Conservation (phyloP, 2,113 vertebrate species). For the Calyptomena viridis region DNA sequence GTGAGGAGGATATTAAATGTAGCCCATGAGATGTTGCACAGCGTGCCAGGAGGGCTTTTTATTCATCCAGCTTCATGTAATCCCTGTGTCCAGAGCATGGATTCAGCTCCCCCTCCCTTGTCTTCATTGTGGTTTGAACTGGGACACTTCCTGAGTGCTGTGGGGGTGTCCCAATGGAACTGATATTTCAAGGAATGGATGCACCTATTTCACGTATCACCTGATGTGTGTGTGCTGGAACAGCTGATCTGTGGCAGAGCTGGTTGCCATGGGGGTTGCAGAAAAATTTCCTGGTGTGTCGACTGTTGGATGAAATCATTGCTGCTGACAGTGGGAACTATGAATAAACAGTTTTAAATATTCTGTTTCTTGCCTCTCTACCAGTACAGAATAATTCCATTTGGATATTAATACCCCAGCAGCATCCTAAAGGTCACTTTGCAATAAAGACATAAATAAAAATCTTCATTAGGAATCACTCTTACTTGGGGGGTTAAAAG, state of each 20-base stretch:
- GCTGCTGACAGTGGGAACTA: fast-evolving
- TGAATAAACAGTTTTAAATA: not conserved
- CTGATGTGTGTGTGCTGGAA: fast-evolving
- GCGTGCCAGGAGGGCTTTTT: not conserved
- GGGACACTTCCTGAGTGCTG: not conserved
- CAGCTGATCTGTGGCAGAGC: not conserved
- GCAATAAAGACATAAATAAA: not conserved
- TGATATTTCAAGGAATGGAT: not conserved
- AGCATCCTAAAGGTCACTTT: not conserved
- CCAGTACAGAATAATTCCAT: not conserved
- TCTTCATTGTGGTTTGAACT: fast-evolving
- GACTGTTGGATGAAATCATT: not conserved
- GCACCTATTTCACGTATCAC: fast-evolving
- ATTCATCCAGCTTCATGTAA: not conserved
- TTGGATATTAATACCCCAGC: not conserved
- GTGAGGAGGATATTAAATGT: not conserved
- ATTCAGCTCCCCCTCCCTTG: fast-evolving
- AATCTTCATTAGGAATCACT: not conserved
- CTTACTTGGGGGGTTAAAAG: not conserved
- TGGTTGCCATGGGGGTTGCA: not conserved
- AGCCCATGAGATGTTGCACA: not conserved
- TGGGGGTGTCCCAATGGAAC: not conserved
- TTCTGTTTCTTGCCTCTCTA: not conserved
- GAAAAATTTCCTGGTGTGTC: not conserved
- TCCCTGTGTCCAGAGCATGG: not conserved